Percentiles rank a stretch among this genome's conserved stretches.
These are phyloP conservation scores for Podiceps cristatus DNA, from an alignment of 2,113 vertebrate genomes.

Conservation along the genomic window DNA sequence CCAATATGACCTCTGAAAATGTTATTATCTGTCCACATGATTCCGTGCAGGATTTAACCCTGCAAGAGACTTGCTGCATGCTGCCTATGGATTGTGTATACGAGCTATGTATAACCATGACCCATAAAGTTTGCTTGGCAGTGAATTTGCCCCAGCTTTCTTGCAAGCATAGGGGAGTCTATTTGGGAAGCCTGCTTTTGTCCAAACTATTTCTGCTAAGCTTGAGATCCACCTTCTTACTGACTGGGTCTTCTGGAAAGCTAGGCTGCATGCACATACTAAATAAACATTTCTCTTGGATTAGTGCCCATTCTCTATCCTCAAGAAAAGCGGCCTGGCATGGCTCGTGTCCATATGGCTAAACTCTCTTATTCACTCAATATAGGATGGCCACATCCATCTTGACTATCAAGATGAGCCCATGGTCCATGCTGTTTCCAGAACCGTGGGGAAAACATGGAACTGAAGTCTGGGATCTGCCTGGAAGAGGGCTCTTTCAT, in stretches of 20 bases:
- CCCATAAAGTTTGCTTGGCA: background rate
- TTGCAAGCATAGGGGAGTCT: background rate
- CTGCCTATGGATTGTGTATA: background rate
- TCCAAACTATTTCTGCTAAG: background rate
- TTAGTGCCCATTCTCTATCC: background rate
- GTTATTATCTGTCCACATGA: accelerated
- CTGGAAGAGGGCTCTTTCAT: background rate
- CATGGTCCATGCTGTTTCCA: background rate
- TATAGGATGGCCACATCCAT: background rate
- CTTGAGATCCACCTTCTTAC: background rate
- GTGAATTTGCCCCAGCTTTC: background rate
- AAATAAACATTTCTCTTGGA: background rate
- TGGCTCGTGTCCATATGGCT: background rate
- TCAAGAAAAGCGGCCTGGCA: background rate
- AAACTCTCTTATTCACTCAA: background rate
- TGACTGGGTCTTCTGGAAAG: background rate
- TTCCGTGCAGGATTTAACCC: background rate
- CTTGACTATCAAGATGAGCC: background rate
- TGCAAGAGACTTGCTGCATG: background rate
- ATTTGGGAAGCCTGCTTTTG: background rate
- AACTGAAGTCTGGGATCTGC: background rate
- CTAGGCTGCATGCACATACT: background rate
- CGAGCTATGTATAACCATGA: background rate
- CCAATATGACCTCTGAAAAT: background rate
- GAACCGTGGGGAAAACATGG: background rate